Percentiles rank a stretch among this genome's conserved stretches.
Evolutionary conservation across 2,797 vertebrate genomes (phyloP).

Genomic region (Oophaga sylvatica): DNA sequence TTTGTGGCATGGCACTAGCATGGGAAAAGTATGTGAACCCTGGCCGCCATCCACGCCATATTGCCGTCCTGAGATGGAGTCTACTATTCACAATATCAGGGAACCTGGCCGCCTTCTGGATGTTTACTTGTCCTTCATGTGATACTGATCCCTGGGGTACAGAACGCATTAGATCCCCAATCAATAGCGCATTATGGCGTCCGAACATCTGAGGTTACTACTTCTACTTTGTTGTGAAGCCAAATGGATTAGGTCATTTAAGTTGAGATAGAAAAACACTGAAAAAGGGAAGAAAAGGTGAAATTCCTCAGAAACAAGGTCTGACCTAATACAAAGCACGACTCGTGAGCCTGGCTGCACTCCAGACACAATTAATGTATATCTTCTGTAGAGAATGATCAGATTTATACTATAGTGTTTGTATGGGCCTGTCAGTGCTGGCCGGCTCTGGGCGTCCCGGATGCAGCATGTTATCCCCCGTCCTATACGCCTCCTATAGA

Average conservation of each 20-base stretch:
- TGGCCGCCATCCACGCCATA: neutral
- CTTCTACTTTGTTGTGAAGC: constrained; percentile 9
- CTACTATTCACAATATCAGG: neutral
- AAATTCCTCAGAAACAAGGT: constrained; percentile 5
- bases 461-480: neutral
- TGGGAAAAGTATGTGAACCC: neutral
- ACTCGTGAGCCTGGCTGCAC: constrained; percentile 3
- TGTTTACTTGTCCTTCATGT: neutral
- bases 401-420: constrained; percentile 10
- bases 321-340: constrained; percentile 32
- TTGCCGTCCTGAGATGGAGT: neutral
- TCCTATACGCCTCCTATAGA: neutral
- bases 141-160: neutral
- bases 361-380: constrained; percentile 42
- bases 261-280: constrained; percentile 30
- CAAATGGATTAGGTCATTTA: constrained; percentile 44
- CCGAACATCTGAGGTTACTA: neutral
- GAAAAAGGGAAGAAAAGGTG: neutral
- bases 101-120: neutral
- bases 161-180: constrained; percentile 29
- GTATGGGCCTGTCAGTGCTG: neutral
- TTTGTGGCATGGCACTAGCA: neutral
- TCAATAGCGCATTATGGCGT: neutral
- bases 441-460: neutral
- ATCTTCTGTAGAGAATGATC: constrained; percentile 20